Percentiles rank a stretch among this genome's conserved stretches.
These are phyloP conservation scores for Eupithecia dodoneata DNA, from an alignment of 2,888 invertebrate species.

Conservation along the genomic window DNA sequence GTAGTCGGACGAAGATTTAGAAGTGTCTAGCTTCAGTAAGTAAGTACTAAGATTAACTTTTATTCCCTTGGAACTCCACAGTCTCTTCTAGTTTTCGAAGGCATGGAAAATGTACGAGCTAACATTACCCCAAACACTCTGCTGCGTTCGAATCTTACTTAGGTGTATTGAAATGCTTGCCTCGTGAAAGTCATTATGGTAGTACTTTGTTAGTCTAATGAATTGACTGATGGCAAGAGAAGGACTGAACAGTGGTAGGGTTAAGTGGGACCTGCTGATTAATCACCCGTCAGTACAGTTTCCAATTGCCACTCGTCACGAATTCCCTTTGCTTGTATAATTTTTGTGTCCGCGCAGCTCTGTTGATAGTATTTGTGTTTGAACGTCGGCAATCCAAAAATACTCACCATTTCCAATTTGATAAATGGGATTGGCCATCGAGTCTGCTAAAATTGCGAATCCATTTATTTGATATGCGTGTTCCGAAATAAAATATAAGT, in stretches of 20 bases:
- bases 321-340: conserved; percentile 66
- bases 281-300: conserved; percentile 81
- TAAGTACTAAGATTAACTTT: background rate
- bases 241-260: conserved; percentile 80
- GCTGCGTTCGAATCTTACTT: conserved; percentile 61
- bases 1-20: background rate
- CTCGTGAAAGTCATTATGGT: conserved; percentile 79
- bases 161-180: conserved; percentile 63
- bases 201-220: conserved; percentile 83
- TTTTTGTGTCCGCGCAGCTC: conserved; percentile 56
- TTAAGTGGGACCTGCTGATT: conserved; percentile 82
- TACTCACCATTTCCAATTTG: conserved; percentile 51
- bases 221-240: conserved; percentile 82
- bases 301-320: conserved; percentile 80
- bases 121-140: conserved; percentile 6
- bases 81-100: background rate
- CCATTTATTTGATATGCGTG: conserved; percentile 42
- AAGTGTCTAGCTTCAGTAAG: background rate
- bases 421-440: conserved; percentile 50
- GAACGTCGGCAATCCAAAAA: conserved; percentile 45
- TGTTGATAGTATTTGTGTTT: conserved; percentile 49
- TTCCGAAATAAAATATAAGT: conserved; percentile 35
- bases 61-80: background rate
- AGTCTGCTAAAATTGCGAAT: conserved; percentile 40
- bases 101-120: background rate